Conservation (phyloP, 2,113 vertebrate species). For the Dissostichus mawsoni region DNA sequence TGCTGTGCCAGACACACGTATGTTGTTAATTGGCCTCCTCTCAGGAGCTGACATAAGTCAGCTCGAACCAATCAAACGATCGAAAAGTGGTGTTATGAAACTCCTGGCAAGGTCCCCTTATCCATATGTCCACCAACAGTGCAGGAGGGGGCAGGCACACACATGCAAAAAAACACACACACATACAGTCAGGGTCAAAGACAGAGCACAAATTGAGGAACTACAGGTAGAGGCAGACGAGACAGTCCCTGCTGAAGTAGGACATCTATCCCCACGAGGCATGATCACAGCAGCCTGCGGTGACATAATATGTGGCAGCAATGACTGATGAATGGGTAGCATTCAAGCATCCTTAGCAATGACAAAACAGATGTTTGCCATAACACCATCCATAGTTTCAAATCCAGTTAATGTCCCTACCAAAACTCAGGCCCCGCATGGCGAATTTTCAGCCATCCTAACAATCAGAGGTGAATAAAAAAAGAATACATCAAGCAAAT, state of each 20-base stretch:
- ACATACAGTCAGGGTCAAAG: slow-evolving; percentile 31
- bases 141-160: not conserved
- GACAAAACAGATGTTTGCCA: slow-evolving; percentile 58
- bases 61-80: slow-evolving; percentile 42
- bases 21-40: no score
- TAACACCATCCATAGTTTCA: slow-evolving; percentile 26
- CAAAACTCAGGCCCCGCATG: slow-evolving; percentile 4
- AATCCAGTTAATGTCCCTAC: slow-evolving; percentile 16
- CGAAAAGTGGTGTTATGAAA: slow-evolving; percentile 65
- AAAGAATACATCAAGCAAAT: slow-evolving; percentile 28
- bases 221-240: slow-evolving; percentile 46
- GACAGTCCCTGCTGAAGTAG: slow-evolving; percentile 45
- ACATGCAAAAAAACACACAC: not conserved
- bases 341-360: slow-evolving; percentile 27
- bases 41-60: no score
- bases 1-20: no score
- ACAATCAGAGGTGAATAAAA: slow-evolving; percentile 8
- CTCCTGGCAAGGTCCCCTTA: slow-evolving; percentile 57
- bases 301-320: slow-evolving; percentile 53
- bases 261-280: slow-evolving; percentile 40
- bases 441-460: slow-evolving; percentile 4
- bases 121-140: slow-evolving; percentile 25
- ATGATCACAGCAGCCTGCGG: slow-evolving; percentile 50
- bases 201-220: slow-evolving; percentile 20
- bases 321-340: slow-evolving; percentile 51